Evolutionary conservation across 2,113 vertebrate species (phyloP).

Genomic region (Pseudopodoces humilis): DNA sequence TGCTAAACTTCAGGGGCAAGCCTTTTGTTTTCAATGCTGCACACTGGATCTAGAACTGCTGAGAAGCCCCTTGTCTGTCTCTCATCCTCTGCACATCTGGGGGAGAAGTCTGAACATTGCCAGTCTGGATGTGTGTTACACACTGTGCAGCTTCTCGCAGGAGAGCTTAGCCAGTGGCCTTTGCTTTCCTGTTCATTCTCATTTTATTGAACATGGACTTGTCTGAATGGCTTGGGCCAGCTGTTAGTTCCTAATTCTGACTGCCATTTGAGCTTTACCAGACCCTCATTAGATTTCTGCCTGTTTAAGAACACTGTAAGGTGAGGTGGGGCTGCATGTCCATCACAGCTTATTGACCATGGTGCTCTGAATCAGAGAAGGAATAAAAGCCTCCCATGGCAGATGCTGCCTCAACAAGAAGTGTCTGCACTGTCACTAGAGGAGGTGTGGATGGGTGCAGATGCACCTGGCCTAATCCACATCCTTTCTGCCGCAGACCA

Average conservation of each 20-base stretch:
- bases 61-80: rapidly evolving
- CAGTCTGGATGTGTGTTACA: rapidly evolving
- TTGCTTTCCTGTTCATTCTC: not conserved
- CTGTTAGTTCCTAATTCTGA: rapidly evolving
- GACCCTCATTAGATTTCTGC: not conserved
- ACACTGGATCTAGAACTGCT: not conserved
- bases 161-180: not conserved
- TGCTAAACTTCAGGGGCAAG: not conserved
- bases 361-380: rapidly evolving
- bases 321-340: not conserved
- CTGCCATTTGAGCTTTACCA: not conserved
- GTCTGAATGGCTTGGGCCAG: not conserved
- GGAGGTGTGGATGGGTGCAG: not conserved
- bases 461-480: not conserved
- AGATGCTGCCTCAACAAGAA: not conserved
- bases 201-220: rapidly evolving
- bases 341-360: rapidly evolving
- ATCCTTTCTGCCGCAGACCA: not conserved
- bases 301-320: rapidly evolving
- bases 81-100: not conserved
- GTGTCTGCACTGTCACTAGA: rapidly evolving
- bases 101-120: rapidly evolving
- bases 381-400: not conserved
- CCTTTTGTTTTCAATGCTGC: not conserved
- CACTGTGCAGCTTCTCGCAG: not conserved